These are phyloP conservation scores for Ctenomys sociabilis DNA, from an alignment of 2,113 vertebrate genomes.

Conservation along the genomic window DNA sequence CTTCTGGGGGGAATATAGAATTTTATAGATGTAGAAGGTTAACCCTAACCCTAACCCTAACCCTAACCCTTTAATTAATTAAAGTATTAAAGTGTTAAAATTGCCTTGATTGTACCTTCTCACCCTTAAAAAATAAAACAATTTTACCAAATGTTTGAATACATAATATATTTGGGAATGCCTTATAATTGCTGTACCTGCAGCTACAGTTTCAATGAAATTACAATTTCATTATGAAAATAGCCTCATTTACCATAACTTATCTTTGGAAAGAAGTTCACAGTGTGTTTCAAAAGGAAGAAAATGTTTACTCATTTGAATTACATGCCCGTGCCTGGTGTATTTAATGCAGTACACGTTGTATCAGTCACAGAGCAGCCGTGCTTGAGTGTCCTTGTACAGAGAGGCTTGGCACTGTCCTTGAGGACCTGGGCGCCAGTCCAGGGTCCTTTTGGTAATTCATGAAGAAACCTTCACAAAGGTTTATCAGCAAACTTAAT, in stretches of 20 bases:
- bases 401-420: neutral
- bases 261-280: slow-evolving; percentile 61
- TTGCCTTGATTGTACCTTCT: neutral
- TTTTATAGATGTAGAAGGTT: neutral
- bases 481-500: neutral
- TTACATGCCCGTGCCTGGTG: slow-evolving; percentile 29
- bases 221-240: slow-evolving; percentile 68
- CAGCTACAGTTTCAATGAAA: slow-evolving; percentile 48
- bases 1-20: too few relatives aligned
- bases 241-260: slow-evolving; percentile 69
- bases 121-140: neutral
- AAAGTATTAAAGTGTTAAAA: neutral
- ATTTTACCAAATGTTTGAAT: slow-evolving; percentile 86
- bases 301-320: slow-evolving; percentile 50
- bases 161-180: slow-evolving; percentile 82
- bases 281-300: slow-evolving; percentile 67
- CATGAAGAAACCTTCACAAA: neutral
- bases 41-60: too few relatives aligned
- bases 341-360: slow-evolving; percentile 6
- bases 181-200: slow-evolving; percentile 75
- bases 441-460: neutral
- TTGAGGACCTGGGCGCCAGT: neutral
- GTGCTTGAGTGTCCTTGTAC: neutral
- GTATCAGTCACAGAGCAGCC: neutral
- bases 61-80: too few relatives aligned